Evolutionary conservation across 2,113 vertebrate genomes (phyloP).

Genomic region (Aleadryas rufinucha): DNA sequence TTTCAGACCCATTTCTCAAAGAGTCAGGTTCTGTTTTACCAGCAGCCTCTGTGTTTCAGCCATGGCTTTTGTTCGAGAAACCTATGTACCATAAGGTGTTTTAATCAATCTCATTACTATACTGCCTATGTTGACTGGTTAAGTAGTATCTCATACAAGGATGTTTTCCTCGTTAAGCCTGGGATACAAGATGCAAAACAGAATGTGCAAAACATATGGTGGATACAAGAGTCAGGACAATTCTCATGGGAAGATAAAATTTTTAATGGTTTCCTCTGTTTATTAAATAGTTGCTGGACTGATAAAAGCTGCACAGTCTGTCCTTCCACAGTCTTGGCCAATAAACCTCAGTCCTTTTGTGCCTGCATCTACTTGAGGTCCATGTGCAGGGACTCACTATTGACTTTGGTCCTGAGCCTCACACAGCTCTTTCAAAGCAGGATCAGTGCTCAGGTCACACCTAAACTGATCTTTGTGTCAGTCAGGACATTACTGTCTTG

Average conservation of each 20-base stretch:
- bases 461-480: neutral
- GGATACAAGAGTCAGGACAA: neutral
- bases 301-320: neutral
- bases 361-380: neutral
- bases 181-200: neutral
- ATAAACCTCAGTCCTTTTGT: neutral
- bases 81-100: neutral
- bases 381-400: neutral
- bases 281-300: neutral
- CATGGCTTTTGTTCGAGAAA: neutral
- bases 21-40: neutral
- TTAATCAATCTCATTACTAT: slow-evolving; percentile 15
- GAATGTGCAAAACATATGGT: neutral
- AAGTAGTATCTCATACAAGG: neutral
- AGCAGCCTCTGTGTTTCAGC: neutral
- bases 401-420: neutral
- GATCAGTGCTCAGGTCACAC: neutral
- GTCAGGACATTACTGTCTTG: neutral
- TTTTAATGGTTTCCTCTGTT: neutral
- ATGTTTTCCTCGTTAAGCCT: slow-evolving; percentile 1
- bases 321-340: neutral
- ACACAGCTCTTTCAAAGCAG: neutral
- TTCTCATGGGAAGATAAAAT: neutral
- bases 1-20: neutral
- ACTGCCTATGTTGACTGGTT: neutral